Conservation (phyloP, 1,140 invertebrate genomes). For the Lutraria rhynchaena region DNA sequence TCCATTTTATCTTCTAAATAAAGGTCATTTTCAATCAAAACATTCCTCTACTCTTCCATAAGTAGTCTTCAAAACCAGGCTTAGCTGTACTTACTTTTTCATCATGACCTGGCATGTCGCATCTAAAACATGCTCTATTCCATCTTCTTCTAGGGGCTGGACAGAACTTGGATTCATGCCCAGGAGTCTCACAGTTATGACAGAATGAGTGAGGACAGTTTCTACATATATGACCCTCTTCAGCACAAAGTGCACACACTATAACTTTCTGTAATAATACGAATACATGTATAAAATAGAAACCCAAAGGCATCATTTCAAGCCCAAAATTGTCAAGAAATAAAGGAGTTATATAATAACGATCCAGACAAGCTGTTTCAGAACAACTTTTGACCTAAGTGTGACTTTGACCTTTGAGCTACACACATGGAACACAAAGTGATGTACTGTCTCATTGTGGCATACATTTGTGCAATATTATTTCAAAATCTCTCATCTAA, state of each 20-base stretch:
- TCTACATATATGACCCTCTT: constrained; percentile 28
- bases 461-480: too few species aligned
- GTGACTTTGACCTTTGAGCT: too few species aligned
- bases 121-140: constrained; percentile 5
- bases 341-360: neutral
- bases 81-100: constrained; percentile 18
- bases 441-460: too few species aligned
- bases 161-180: constrained; percentile 12
- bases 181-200: constrained; percentile 35
- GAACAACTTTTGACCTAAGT: too few species aligned
- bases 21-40: neutral
- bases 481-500: too few species aligned
- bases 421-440: too few species aligned
- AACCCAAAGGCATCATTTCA: too few species aligned
- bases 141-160: neutral
- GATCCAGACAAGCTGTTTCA: too few species aligned
- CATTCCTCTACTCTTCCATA: neutral
- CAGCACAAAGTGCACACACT: constrained; percentile 31
- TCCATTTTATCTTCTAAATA: neutral
- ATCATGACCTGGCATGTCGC: constrained; percentile 34
- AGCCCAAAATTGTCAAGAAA: too few species aligned
- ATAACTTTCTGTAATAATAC: constrained; percentile 18
- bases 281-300: too few species aligned
- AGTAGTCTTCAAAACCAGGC: neutral
- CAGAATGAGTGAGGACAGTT: constrained; percentile 23